A percentile compares a stretch with the other conserved stretches of the same genome.
These are phyloP conservation scores for Dipodomys merriami DNA, from an alignment of 2,113 vertebrate genomes.

Conservation along the genomic window DNA sequence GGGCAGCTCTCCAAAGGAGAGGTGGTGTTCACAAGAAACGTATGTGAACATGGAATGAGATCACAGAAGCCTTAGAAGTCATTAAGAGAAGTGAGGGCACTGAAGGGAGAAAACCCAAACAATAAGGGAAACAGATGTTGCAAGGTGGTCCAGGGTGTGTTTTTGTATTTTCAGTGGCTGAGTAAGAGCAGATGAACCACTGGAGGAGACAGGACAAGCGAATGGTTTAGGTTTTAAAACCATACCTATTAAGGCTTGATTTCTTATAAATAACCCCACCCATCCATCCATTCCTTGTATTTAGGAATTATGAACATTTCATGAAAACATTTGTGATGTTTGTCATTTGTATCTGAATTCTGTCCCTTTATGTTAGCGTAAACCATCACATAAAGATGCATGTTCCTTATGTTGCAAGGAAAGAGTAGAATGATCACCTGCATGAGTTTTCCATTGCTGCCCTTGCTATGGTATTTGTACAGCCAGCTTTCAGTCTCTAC, in stretches of 20 bases:
- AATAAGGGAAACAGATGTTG: not conserved
- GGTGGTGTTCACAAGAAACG: not conserved
- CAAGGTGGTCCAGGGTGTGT: not conserved
- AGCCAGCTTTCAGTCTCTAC: too few species aligned
- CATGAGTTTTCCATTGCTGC: not conserved
- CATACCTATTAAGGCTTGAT: not conserved
- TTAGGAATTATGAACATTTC: not conserved
- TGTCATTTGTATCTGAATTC: too few species aligned
- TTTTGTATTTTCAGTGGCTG: not conserved
- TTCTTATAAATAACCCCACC: too few species aligned
- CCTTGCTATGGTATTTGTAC: not conserved
- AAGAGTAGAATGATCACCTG: not conserved
- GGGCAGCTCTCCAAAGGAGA: not conserved
- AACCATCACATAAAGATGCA: not conserved
- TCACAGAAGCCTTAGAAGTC: not conserved
- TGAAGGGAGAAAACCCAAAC: not conserved
- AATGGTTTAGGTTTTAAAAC: not conserved
- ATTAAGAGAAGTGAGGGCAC: not conserved
- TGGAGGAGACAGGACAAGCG: not conserved
- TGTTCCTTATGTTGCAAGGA: not conserved
- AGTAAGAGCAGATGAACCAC: not conserved
- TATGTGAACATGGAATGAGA: not conserved
- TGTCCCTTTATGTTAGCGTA: not conserved
- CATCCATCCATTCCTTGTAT: too few species aligned
- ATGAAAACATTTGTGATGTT: not conserved